Conservation (phyloP, 1,140 invertebrate genomes). For the Dysdera silvatica region DNA sequence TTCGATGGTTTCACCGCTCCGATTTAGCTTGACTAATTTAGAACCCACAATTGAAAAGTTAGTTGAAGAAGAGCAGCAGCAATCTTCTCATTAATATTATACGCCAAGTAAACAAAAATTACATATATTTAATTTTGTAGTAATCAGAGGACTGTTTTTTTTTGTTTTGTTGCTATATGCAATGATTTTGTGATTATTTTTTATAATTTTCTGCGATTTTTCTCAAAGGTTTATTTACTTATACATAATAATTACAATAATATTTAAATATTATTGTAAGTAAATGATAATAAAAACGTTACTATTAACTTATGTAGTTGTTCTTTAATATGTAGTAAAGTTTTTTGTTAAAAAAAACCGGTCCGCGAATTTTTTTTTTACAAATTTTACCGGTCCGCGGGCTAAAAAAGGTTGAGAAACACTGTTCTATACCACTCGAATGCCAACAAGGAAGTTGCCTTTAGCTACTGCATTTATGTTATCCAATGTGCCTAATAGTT, state of each 20-base stretch:
- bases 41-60: neutral
- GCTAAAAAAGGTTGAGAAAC: no score
- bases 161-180: neutral
- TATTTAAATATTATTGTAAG: constrained; percentile 4
- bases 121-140: neutral
- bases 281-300: constrained; percentile 6
- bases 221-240: constrained; percentile 5
- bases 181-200: constrained; percentile 4
- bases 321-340: constrained; percentile 8
- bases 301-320: neutral
- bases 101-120: neutral
- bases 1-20: neutral
- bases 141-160: neutral
- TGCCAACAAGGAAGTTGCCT: no score
- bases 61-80: neutral
- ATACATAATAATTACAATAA: neutral
- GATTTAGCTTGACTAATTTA: neutral
- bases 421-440: no score
- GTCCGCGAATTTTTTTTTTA: no score
- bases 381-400: no score
- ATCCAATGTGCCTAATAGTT: no score
- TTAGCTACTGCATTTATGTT: no score
- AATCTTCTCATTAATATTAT: neutral
- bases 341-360: no score
- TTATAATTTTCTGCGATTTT: neutral